Conservation (phyloP, 2,888 invertebrate genomes). For the Drosophila mulleri region DNA sequence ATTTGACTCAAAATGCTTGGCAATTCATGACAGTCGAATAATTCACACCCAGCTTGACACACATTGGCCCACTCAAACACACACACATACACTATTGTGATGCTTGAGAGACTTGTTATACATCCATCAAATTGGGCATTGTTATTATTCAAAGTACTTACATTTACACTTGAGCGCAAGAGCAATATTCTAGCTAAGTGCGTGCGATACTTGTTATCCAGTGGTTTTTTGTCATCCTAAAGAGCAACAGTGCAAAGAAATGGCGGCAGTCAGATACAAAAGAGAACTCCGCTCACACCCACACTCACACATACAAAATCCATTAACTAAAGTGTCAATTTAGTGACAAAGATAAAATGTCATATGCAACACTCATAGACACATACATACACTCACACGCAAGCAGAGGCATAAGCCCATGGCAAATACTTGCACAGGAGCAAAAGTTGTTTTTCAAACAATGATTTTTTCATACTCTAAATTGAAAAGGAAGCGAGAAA, state of each 20-base stretch:
- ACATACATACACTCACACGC: slow-evolving; percentile 36
- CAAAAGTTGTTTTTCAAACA: slow-evolving; percentile 22
- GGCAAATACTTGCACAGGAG: slow-evolving; percentile 23
- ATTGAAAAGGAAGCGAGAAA: not conserved
- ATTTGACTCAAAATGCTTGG: slow-evolving; percentile 31
- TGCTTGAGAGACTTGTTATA: slow-evolving; percentile 69
- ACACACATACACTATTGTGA: slow-evolving; percentile 13
- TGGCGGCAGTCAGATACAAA: slow-evolving; percentile 44
- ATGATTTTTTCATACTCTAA: slow-evolving; percentile 25
- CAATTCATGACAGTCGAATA: not conserved
- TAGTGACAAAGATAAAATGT: slow-evolving; percentile 84
- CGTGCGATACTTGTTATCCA: slow-evolving; percentile 42
- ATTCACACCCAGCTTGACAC: not conserved
- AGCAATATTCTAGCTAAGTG: slow-evolving; percentile 63
- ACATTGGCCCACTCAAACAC: not conserved
- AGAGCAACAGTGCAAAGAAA: slow-evolving; percentile 50
- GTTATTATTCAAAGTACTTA: slow-evolving; percentile 77
- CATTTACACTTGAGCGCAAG: slow-evolving; percentile 50
- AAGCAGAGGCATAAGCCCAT: slow-evolving; percentile 16
- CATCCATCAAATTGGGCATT: slow-evolving; percentile 79
- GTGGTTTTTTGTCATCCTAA: slow-evolving; percentile 39
- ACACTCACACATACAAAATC: slow-evolving; percentile 74
- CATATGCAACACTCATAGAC: slow-evolving; percentile 49
- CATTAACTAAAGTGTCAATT: slow-evolving; percentile 84
- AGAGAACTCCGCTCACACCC: slow-evolving; percentile 57